Conservation (phyloP, 2,797 vertebrate species). For the Pseudochaenichthys georgianus region DNA sequence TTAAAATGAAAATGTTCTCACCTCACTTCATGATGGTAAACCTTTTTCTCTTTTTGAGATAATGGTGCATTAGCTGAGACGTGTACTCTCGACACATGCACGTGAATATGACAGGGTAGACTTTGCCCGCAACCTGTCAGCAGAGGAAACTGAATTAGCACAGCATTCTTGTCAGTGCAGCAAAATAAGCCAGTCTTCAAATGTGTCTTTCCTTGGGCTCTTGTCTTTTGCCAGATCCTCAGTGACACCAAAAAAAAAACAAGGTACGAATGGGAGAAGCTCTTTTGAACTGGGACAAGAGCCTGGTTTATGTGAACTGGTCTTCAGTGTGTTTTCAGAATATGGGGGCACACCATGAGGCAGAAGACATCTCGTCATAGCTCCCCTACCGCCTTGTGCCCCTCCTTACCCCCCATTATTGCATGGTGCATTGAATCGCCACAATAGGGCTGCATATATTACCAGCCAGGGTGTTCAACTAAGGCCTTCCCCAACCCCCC, state of each 20-base stretch:
- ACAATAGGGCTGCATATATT: slow-evolving; percentile 87
- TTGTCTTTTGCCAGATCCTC: slow-evolving; percentile 22
- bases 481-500: slow-evolving; percentile 58
- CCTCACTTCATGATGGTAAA: slow-evolving; percentile 50
- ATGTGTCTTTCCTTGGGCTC: slow-evolving; percentile 43
- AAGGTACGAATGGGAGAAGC: slow-evolving; percentile 21
- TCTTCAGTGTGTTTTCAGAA: slow-evolving; percentile 39
- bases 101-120: background rate
- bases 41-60: slow-evolving; percentile 12
- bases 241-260: slow-evolving; percentile 19
- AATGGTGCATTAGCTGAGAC: background rate
- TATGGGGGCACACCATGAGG: slow-evolving; percentile 45
- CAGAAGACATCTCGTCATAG: slow-evolving; percentile 55
- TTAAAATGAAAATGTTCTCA: slow-evolving; percentile 55
- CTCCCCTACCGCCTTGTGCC: slow-evolving; percentile 44
- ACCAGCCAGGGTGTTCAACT: slow-evolving; percentile 64
- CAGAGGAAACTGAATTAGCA: slow-evolving; percentile 5
- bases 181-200: slow-evolving; percentile 35
- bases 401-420: slow-evolving; percentile 75
- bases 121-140: slow-evolving; percentile 35
- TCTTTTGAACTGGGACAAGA: slow-evolving; percentile 27
- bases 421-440: slow-evolving; percentile 81
- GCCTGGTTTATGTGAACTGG: slow-evolving; percentile 19
- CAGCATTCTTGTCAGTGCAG: slow-evolving; percentile 12
- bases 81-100: background rate